Evolutionary conservation across 2,113 vertebrate species (phyloP).

Genomic region (Tetrax tetrax): DNA sequence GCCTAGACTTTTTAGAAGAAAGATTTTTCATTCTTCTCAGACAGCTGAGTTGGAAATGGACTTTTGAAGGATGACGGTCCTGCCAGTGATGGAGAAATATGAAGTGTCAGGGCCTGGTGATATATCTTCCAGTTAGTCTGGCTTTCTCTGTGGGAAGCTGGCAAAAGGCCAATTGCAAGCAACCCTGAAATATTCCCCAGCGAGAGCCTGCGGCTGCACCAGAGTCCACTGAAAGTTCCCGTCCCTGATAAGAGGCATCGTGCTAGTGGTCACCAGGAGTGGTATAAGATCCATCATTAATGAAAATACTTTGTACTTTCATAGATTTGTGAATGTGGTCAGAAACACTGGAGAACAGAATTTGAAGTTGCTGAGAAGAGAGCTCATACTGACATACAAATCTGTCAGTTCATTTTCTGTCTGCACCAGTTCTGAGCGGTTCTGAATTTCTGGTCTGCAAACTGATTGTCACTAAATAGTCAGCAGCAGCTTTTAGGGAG

Average conservation of each 20-base stretch:
- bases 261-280: background rate
- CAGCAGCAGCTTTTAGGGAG: background rate
- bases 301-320: accelerated
- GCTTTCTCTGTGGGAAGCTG: slow-evolving; percentile 24
- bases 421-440: accelerated
- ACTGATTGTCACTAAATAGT: background rate
- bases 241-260: background rate
- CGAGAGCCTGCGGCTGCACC: accelerated
- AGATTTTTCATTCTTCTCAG: slow-evolving; percentile 47
- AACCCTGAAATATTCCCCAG: background rate
- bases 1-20: slow-evolving; percentile 8
- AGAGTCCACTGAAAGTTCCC: background rate
- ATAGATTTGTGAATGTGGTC: background rate
- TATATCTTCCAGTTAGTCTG: background rate
- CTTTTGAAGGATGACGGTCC: slow-evolving; percentile 44
- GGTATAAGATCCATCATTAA: background rate
- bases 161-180: background rate
- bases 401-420: background rate
- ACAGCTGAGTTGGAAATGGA: slow-evolving; percentile 57
- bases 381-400: background rate
- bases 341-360: background rate
- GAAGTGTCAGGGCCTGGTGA: slow-evolving; percentile 19
- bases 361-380: background rate
- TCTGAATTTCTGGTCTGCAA: background rate
- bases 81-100: slow-evolving; percentile 49